Evolutionary conservation across 1,140 invertebrate genomes (phyloP).

Genomic region (Drosophila suzukii): DNA sequence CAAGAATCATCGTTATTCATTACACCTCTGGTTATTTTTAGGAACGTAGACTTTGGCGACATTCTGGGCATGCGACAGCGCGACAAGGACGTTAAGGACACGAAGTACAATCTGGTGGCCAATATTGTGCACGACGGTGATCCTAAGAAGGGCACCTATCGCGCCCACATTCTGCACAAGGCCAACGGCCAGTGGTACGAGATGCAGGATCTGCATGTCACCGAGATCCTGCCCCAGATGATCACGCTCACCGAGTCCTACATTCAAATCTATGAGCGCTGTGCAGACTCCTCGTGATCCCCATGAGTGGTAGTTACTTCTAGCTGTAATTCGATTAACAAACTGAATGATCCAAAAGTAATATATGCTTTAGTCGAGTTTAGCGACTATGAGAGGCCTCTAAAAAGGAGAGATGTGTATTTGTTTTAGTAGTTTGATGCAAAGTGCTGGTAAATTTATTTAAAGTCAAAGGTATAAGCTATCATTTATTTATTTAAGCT

Average conservation of each 20-base stretch:
- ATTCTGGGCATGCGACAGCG: constrained; percentile 94
- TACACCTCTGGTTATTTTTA: constrained; percentile 70
- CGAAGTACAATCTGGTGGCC: constrained; percentile 96
- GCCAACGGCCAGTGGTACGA: constrained; percentile 95
- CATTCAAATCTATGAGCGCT: constrained; percentile 92
- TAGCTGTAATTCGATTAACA: constrained; percentile 5
- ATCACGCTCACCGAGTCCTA: constrained; percentile 99
- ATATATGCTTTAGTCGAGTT: constrained; percentile 1
- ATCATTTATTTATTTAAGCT: neutral
- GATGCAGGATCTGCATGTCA: constrained; percentile 99
- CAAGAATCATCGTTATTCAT: neutral
- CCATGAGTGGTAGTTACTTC: neutral
- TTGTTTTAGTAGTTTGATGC: neutral
- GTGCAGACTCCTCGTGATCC: constrained; percentile 52
- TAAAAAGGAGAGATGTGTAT: neutral
- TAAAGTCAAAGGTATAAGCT: too few species aligned
- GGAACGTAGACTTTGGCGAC: constrained; percentile 99
- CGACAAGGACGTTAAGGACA: constrained; percentile 90
- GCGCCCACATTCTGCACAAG: constrained; percentile 98
- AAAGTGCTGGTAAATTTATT: neutral
- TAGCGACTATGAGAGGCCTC: constrained; percentile 7
- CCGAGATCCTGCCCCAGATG: constrained; percentile 99
- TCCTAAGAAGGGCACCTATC: constrained; percentile 96
- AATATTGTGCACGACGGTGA: constrained; percentile 99
- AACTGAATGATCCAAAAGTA: constrained; percentile 1